Base-by-base conservation (phyloP, 1,140 invertebrate genomes). In the Paracyclopina nana region DNA sequence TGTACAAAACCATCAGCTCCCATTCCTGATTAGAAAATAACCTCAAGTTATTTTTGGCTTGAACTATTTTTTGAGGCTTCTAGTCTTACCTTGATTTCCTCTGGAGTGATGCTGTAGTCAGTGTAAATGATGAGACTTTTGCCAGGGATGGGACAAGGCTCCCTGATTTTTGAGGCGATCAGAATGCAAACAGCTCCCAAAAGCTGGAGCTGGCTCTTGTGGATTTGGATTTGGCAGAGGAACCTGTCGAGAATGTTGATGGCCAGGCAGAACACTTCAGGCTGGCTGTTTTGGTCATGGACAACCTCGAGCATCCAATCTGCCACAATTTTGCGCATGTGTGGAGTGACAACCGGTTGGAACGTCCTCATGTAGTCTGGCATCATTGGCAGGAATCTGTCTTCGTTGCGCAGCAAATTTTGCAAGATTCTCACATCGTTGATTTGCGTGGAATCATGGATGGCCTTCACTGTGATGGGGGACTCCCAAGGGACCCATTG, bases 241-340 rank as follows among this genome's bases (percentile, higher is more conserved):
- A 91, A 90, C 60, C 88, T 73, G 68, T 95, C 86, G 69, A 95
- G 66, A 66, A 86, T 90, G 61, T 86, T 88, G 63, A 90, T 78
- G 20, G 87, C 80, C 58, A 92, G 66, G 4, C 80, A 73, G 62
- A 91, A 91, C 16, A 94, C 84, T 61, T 87, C 83, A 58, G 88
- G 83, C 65, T 88, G 82, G 58, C 82, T 84, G 54, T 76, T 76
- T 59, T 86, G 79, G 60, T 88, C 84, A 62, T 87, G 83, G 66
- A 84, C 91, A 53, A 94, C 82, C 78, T 81, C 62, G 24, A 63
- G 60, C 26, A 54, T 50, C 87, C 87, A 94, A 61, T 84, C 79
- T 51, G 82, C 78, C 56, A 92, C 82, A 60, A 85, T 79, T 63
- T 79, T 80, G 59, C 85, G 74, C 82, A 90, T 90, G 57, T 76